Conservation (phyloP, 2,888 invertebrate species). For the Nomada fucata region DNA sequence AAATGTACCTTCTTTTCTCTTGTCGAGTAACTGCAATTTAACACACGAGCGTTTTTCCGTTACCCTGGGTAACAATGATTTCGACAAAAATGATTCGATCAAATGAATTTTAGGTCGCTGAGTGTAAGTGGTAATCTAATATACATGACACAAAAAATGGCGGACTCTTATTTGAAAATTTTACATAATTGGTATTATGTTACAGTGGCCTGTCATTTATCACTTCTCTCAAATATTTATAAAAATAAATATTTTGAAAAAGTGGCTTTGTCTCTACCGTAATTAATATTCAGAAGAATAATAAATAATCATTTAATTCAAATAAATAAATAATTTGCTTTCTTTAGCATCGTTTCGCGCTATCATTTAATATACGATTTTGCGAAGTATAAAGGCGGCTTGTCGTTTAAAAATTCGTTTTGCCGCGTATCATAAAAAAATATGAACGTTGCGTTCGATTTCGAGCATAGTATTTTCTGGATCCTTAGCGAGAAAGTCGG, state of each 20-base stretch:
- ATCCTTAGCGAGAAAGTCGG: slow-evolving; percentile 72
- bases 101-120: slow-evolving; percentile 70
- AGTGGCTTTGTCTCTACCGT: slow-evolving; percentile 75
- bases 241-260: slow-evolving; percentile 84
- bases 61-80: slow-evolving; percentile 64
- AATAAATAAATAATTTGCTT: slow-evolving; percentile 84
- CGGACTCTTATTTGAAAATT: slow-evolving; percentile 70
- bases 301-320: slow-evolving; percentile 83
- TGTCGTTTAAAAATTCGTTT: slow-evolving; percentile 65
- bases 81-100: slow-evolving; percentile 70
- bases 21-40: slow-evolving; percentile 70
- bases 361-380: slow-evolving; percentile 75
- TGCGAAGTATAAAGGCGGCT: slow-evolving; percentile 72
- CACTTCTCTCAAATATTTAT: slow-evolving; percentile 80
- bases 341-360: slow-evolving; percentile 78
- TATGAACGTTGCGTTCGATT: slow-evolving; percentile 76
- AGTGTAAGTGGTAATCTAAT: slow-evolving; percentile 66
- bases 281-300: slow-evolving; percentile 76
- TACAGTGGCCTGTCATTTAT: slow-evolving; percentile 73
- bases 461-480: slow-evolving; percentile 70
- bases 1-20: slow-evolving; percentile 58
- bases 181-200: slow-evolving; percentile 71
- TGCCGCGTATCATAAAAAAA: slow-evolving; percentile 76
- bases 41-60: slow-evolving; percentile 74
- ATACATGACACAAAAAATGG: slow-evolving; percentile 74